Evolutionary conservation across 1,140 invertebrate species (phyloP).

Genomic region (Papilio helenus): DNA sequence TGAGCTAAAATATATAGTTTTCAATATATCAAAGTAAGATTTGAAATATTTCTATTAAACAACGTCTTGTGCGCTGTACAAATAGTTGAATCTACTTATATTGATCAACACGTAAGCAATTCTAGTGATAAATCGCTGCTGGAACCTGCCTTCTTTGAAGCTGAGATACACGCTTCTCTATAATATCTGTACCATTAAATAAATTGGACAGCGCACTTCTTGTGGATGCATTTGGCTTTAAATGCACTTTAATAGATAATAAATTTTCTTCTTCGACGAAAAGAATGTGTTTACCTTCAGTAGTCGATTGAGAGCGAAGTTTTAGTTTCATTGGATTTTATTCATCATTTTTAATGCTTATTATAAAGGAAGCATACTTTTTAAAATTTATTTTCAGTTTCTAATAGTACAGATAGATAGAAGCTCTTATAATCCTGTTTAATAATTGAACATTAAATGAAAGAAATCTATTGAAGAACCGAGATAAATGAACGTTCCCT

Average conservation of each 20-base stretch:
- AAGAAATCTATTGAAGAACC: no score
- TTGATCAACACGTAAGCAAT: conserved; percentile 29
- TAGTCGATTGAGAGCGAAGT: not conserved
- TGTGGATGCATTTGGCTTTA: conserved; percentile 34
- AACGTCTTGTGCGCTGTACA: conserved; percentile 12
- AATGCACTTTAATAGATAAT: conserved; percentile 38
- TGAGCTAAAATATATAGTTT: not conserved
- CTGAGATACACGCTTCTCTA: not conserved
- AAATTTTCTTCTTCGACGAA: conserved; percentile 33
- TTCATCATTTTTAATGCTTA: no score
- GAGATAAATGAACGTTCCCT: no score
- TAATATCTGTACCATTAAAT: conserved; percentile 38
- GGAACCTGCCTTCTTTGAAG: conserved; percentile 28
- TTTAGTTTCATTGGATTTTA: no score
- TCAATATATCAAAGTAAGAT: not conserved
- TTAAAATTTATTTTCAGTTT: no score
- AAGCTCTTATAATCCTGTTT: no score
- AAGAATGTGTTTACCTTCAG: conserved; percentile 35
- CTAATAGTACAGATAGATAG: no score
- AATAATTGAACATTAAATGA: no score
- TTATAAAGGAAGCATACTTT: no score
- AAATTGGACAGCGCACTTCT: conserved; percentile 38
- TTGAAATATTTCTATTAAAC: conserved; percentile 18
- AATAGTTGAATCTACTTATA: conserved; percentile 28
- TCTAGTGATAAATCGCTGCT: conserved; percentile 26